These are phyloP conservation scores for Odocoileus virginianus DNA, from an alignment of 2,113 vertebrate genomes.

Conservation along the genomic window DNA sequence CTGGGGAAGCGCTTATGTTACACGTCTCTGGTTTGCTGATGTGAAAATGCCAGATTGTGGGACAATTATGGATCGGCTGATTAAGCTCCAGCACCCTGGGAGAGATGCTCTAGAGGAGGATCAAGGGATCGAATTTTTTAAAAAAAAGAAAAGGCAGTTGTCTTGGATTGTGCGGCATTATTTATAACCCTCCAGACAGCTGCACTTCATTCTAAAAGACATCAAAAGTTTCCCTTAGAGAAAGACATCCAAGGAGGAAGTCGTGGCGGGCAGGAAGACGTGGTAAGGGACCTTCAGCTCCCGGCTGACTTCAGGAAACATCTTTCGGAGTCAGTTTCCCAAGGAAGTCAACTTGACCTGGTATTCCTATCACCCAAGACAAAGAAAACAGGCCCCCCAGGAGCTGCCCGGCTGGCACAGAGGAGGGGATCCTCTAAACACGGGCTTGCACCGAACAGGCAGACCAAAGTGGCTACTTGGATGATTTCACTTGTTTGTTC, in stretches of 20 bases:
- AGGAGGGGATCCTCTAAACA: neutral
- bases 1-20: neutral
- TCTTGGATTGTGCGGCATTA: slow-evolving; percentile 46
- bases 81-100: neutral
- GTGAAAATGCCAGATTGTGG: neutral
- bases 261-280: neutral
- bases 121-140: neutral
- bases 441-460: neutral
- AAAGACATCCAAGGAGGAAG: neutral
- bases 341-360: neutral
- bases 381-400: neutral
- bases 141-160: slow-evolving; percentile 62
- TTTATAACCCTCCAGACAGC: slow-evolving; percentile 57
- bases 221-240: slow-evolving; percentile 46
- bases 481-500: neutral
- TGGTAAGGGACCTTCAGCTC: neutral
- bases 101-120: slow-evolving; percentile 23
- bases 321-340: neutral
- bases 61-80: neutral
- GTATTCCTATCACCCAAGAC: neutral
- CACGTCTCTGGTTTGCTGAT: neutral
- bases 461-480: neutral
- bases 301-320: slow-evolving; percentile 30
- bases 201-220: slow-evolving; percentile 55
- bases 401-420: neutral